Evolutionary conservation across 1,140 invertebrate genomes (phyloP).

Genomic region (Drosophila asahinai): DNA sequence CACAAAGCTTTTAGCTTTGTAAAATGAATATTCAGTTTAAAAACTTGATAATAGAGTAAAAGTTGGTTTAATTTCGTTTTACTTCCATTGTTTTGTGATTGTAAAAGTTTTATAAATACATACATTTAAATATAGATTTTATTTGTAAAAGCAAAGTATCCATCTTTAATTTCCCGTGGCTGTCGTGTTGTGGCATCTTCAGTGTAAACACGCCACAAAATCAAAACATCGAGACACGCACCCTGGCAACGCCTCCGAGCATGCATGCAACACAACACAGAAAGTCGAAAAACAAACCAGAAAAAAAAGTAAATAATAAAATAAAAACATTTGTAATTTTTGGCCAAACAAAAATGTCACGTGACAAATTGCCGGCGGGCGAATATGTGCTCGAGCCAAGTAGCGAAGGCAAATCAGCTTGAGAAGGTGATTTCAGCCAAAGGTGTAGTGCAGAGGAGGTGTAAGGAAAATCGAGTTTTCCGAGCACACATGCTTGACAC

Average conservation of each 20-base stretch:
- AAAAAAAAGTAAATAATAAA: slow-evolving; percentile 7
- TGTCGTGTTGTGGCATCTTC: slow-evolving; percentile 26
- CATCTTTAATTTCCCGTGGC: background rate
- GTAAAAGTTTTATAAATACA: too few relatives aligned
- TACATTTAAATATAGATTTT: background rate
- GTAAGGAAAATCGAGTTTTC: slow-evolving; percentile 45
- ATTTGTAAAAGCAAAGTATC: background rate
- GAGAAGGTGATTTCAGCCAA: background rate
- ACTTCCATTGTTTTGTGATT: too few relatives aligned
- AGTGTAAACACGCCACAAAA: slow-evolving; percentile 54
- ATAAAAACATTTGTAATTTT: slow-evolving; percentile 60
- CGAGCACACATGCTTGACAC: slow-evolving; percentile 50
- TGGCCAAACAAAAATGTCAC: slow-evolving; percentile 60
- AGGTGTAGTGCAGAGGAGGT: slow-evolving; percentile 10
- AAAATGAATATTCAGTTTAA: too few relatives aligned
- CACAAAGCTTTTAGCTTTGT: background rate
- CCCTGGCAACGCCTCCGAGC: slow-evolving; percentile 52
- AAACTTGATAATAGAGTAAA: background rate
- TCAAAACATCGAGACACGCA: slow-evolving; percentile 44
- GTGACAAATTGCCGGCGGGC: slow-evolving; percentile 76
- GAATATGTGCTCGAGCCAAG: slow-evolving; percentile 49
- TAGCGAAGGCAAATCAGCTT: slow-evolving; percentile 24
- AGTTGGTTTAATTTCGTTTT: too few relatives aligned
- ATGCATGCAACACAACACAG: slow-evolving; percentile 47
- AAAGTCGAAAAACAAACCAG: slow-evolving; percentile 28